These are phyloP conservation scores for Drosophila acutilabella DNA, from an alignment of 2,888 invertebrate genomes.

Conservation along the genomic window DNA sequence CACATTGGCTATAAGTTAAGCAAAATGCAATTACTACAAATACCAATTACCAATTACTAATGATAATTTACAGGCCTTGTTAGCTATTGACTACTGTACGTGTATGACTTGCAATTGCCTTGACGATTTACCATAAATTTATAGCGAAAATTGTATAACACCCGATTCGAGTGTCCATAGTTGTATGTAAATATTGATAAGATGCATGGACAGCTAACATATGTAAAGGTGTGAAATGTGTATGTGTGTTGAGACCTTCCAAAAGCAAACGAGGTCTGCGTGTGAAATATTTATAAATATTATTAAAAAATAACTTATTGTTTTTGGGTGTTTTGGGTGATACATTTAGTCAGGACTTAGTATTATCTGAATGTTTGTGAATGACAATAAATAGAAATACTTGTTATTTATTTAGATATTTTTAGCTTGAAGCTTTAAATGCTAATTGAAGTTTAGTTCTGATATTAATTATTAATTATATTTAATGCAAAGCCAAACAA, in stretches of 20 bases:
- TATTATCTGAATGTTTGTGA: conserved; percentile 3
- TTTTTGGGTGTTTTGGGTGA: conserved; percentile 34
- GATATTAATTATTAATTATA: conserved; percentile 61
- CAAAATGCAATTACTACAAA: conserved; percentile 23
- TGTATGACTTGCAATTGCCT: conserved; percentile 46
- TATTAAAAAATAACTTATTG: conserved; percentile 11
- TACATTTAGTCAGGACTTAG: conserved; percentile 52
- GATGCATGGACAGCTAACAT: conserved; percentile 37
- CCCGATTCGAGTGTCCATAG: conserved; percentile 41
- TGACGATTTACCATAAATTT: conserved; percentile 54
- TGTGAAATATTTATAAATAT: conserved; percentile 10
- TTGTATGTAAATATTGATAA: conserved; percentile 79
- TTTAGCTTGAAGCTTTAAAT: conserved; percentile 59
- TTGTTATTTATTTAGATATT: conserved; percentile 39
- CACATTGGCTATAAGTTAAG: conserved; percentile 14
- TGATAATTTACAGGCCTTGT: conserved; percentile 49
- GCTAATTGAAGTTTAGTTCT: conserved; percentile 70
- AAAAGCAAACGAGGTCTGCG: conserved; percentile 14
- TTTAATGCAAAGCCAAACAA: conserved; percentile 70
- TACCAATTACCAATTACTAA: conserved; percentile 47
- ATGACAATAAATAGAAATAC: conserved; percentile 58
- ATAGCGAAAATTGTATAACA: conserved; percentile 48
- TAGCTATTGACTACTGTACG: conserved; percentile 38
- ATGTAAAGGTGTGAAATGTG: conserved; percentile 24
- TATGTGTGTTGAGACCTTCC: conserved; percentile 50